Evolutionary conservation across 2,888 invertebrate genomes (phyloP).

Genomic region (Timandra comae): DNA sequence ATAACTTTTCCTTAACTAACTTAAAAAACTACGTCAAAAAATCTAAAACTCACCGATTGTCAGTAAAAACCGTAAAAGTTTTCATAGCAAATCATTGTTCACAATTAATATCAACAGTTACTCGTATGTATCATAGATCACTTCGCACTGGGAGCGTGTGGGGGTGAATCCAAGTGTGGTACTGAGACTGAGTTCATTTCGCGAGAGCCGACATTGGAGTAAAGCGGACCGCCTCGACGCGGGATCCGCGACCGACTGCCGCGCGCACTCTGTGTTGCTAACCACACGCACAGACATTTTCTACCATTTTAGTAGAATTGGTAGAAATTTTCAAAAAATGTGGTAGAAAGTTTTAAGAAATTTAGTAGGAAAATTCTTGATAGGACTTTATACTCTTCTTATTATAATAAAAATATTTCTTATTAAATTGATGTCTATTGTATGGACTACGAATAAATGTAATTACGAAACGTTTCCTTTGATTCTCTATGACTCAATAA

Average conservation of each 20-base stretch:
- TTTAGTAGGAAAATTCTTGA: too few relatives aligned
- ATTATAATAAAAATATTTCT: too few relatives aligned
- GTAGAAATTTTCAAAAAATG: slow-evolving; percentile 5
- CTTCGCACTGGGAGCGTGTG: slow-evolving; percentile 40
- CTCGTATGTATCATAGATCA: too few relatives aligned
- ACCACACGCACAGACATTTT: slow-evolving; percentile 11
- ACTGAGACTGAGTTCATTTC: slow-evolving; percentile 48
- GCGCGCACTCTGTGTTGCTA: slow-evolving; percentile 39
- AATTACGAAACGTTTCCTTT: too few relatives aligned
- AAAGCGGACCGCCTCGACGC: slow-evolving; percentile 45
- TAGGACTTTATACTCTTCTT: too few relatives aligned
- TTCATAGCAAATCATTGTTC: slow-evolving; percentile 46
- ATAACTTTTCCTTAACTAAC: too few relatives aligned
- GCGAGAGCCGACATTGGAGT: slow-evolving; percentile 31
- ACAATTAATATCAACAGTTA: slow-evolving; percentile 10
- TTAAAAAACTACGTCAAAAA: not conserved
- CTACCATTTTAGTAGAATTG: slow-evolving; percentile 14
- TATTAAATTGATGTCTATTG: too few relatives aligned
- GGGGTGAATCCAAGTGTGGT: slow-evolving; percentile 40
- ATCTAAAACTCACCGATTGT: slow-evolving; percentile 63
- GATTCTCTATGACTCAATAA: too few relatives aligned
- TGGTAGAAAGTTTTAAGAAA: slow-evolving; percentile 6
- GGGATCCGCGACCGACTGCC: slow-evolving; percentile 59
- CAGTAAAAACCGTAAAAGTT: slow-evolving; percentile 68
- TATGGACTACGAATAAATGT: too few relatives aligned